These are phyloP conservation scores for Drosophila barbarae DNA, from an alignment of 2,888 invertebrate genomes.

Conservation along the genomic window DNA sequence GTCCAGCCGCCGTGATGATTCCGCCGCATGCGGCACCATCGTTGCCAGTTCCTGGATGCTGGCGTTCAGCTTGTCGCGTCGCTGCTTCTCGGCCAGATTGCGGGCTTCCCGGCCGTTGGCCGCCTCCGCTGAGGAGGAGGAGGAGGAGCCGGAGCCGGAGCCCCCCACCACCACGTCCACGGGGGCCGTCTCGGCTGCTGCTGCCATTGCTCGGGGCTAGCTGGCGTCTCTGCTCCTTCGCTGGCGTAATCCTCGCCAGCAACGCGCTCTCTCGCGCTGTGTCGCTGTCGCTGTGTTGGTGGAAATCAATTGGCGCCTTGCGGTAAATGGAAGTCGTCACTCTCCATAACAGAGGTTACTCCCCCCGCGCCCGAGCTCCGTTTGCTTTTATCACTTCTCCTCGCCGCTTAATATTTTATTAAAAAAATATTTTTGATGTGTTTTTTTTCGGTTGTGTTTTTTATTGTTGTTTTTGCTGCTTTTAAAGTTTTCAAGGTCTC, in stretches of 20 bases:
- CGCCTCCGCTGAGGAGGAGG: conserved; percentile 27
- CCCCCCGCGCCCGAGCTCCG: conserved; percentile 17
- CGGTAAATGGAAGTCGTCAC: conserved; percentile 67
- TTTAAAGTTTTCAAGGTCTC: conserved; percentile 72
- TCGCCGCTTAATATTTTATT: conserved; percentile 2
- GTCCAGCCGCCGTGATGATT: conserved; percentile 90
- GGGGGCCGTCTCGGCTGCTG: conserved; percentile 48
- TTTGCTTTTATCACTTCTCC: conserved; percentile 5
- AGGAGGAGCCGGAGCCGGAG: conserved; percentile 18
- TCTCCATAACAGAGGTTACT: conserved; percentile 64
- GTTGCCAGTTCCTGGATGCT: conserved; percentile 90
- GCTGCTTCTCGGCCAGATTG: conserved; percentile 93
- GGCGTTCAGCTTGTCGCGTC: conserved; percentile 92
- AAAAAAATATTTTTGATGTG: conserved; percentile 11
- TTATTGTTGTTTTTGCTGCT: conserved; percentile 55
- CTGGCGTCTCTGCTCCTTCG: not conserved
- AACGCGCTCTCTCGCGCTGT: not conserved
- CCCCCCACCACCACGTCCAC: conserved; percentile 43
- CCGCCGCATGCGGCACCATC: conserved; percentile 89
- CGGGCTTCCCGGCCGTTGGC: conserved; percentile 88
- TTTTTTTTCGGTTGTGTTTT: conserved; percentile 44
- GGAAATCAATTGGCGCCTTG: conserved; percentile 56
- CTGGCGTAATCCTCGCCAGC: conserved; percentile 7
- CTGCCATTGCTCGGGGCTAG: conserved; percentile 47
- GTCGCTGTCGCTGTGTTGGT: not conserved